Conservation (phyloP, 2,113 vertebrate genomes). For the Rattus norvegicus region GRCr8 NC_086026.1:31434501-31435000, state of each 20-base stretch:
- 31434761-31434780: neutral
- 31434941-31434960: constrained; percentile 87
- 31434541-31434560: neutral
- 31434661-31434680: neutral
- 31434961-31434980: constrained; percentile 42
- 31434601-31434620: neutral
- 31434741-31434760: neutral
- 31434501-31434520: neutral
- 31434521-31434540: neutral
- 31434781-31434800: constrained; percentile 25
- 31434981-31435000: neutral
- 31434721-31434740: neutral
- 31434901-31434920: constrained; percentile 94
- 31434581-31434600: neutral
- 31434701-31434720: neutral
- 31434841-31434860: constrained; percentile 94
- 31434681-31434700: neutral
- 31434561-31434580: neutral
- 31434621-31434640: neutral
- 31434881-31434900: constrained; percentile 97
- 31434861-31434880: constrained; percentile 95
- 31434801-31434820: neutral
- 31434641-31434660: neutral
- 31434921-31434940: constrained; percentile 98
- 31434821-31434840: neutral